Evolutionary conservation across 2,888 invertebrate species (phyloP).

Genomic region (Cryptocheilus praepositus): DNA sequence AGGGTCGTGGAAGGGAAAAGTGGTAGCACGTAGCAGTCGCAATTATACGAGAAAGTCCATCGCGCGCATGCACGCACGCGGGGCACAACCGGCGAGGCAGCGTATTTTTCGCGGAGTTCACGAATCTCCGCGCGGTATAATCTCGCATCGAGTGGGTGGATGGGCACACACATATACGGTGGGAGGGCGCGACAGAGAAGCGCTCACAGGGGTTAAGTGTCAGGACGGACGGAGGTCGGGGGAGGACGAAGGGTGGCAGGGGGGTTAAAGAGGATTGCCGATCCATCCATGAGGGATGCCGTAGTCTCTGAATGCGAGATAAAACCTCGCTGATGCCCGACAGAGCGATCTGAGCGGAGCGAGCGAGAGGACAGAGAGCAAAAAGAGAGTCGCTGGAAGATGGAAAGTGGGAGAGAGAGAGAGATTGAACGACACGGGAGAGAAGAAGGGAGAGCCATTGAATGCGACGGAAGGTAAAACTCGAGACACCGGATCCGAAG

Average conservation of each 20-base stretch:
- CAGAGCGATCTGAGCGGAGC: conserved; percentile 55
- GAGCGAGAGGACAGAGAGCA: conserved; percentile 53
- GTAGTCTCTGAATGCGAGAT: conserved; percentile 68
- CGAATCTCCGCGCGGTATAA: conserved; percentile 53
- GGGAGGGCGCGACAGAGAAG: conserved; percentile 1
- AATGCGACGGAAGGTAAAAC: conserved; percentile 70
- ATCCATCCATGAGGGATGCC: conserved; percentile 70
- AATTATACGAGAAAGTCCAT: conserved; percentile 8
- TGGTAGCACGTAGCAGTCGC: conserved; percentile 5
- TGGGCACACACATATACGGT: conserved; percentile 23
- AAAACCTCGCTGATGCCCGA: conserved; percentile 66
- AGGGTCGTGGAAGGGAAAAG: background rate
- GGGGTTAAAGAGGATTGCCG: conserved; percentile 71
- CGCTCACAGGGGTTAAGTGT: conserved; percentile 29
- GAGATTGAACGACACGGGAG: conserved; percentile 17
- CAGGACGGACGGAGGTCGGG: conserved; percentile 24
- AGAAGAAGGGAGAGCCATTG: conserved; percentile 57
- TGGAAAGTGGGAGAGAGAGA: conserved; percentile 30
- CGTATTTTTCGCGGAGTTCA: conserved; percentile 45
- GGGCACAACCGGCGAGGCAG: background rate
- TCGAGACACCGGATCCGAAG: conserved; percentile 67
- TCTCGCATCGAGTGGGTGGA: conserved; percentile 60
- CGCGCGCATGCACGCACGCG: conserved; percentile 2
- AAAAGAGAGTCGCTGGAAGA: conserved; percentile 36
- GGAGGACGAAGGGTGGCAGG: conserved; percentile 35